Percentiles rank a stretch among this genome's conserved stretches.
Evolutionary conservation across 2,888 invertebrate genomes (phyloP).

Genomic region (Pristionchus japonicus): DNA sequence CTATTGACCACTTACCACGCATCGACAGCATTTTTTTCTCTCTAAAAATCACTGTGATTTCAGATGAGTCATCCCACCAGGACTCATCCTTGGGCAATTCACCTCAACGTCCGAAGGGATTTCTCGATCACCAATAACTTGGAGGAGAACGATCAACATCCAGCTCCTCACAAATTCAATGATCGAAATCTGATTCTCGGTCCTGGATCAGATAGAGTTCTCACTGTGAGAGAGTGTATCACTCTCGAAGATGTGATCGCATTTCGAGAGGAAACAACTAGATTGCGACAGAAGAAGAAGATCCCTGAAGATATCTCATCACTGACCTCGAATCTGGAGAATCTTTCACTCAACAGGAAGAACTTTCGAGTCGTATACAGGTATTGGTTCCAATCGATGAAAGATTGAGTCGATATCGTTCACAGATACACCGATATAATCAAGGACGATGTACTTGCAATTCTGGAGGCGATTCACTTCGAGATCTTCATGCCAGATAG

Average conservation of each 20-base stretch:
- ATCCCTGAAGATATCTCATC: background rate
- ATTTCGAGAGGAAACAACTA: background rate
- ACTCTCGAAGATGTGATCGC: conserved; percentile 9
- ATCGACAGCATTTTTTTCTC: background rate
- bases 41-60: background rate
- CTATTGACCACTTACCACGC: background rate
- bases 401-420: background rate
- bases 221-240: background rate
- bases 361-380: background rate
- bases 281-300: background rate
- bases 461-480: conserved; percentile 8
- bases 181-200: background rate
- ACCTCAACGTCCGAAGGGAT: background rate
- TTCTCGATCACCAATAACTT: background rate
- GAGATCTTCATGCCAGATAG: conserved; percentile 33
- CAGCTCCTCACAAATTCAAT: background rate
- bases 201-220: background rate
- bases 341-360: background rate
- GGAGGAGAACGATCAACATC: background rate
- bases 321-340: background rate
- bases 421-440: background rate
- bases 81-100: background rate
- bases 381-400: background rate
- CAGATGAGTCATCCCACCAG: background rate
- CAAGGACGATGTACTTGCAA: background rate